A percentile compares a stretch with the other conserved stretches of the same genome.
Evolutionary conservation across 2,113 vertebrate genomes (phyloP).

Genomic region (Danionella cerebrum): DNA sequence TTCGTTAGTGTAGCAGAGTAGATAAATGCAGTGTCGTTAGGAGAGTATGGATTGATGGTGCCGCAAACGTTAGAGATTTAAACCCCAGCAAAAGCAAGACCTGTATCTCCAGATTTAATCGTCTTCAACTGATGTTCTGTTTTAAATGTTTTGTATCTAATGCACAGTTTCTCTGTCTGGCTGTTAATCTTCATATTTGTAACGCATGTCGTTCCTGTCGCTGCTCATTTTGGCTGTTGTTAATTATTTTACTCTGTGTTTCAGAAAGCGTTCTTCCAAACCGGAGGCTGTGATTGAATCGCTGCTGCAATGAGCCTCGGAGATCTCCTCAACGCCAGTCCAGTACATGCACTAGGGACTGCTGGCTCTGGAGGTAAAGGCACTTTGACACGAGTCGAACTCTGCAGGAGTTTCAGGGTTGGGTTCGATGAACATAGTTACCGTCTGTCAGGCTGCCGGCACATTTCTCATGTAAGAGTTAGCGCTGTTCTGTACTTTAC

Average conservation of each 20-base stretch:
- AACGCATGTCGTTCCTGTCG: no score
- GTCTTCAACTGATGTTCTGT: no score
- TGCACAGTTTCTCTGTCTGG: no score
- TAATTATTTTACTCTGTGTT: slow-evolving; percentile 9
- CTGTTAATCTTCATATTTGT: no score
- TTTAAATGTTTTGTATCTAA: no score
- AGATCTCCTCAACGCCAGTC: slow-evolving; percentile 5
- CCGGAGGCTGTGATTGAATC: slow-evolving; percentile 86
- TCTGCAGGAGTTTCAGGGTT: background rate
- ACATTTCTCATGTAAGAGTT: background rate
- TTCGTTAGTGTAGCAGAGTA: no score
- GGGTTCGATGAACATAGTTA: background rate
- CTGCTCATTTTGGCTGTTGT: no score
- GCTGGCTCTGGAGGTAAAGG: background rate
- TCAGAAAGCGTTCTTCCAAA: slow-evolving; percentile 88
- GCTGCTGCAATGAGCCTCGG: slow-evolving; percentile 77
- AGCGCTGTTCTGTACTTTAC: slow-evolving; percentile 23
- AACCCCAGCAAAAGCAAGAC: no score
- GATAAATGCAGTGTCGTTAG: no score
- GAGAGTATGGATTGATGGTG: no score
- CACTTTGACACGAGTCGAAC: background rate
- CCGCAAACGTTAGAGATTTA: no score
- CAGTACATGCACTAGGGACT: background rate
- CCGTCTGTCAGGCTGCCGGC: background rate
- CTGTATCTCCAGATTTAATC: no score